Evolutionary conservation across 2,797 vertebrate genomes (phyloP).

Genomic region (Coendou prehensilis): DNA sequence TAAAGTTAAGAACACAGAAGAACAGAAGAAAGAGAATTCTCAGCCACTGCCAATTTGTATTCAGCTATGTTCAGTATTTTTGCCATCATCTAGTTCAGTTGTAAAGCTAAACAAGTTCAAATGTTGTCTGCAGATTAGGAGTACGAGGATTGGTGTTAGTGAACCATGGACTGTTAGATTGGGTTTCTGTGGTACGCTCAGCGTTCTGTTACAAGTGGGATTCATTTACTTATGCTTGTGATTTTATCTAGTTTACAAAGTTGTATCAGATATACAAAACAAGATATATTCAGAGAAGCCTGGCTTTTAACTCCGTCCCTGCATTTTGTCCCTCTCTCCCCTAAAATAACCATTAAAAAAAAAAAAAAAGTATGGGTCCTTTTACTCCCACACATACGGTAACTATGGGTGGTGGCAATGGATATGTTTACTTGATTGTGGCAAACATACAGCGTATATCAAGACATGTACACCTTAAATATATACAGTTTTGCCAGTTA

Average conservation of each 20-base stretch:
- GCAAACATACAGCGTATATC: neutral
- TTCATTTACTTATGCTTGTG: neutral
- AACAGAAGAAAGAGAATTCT: neutral
- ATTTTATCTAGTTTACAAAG: constrained; percentile 10
- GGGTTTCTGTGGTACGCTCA: neutral
- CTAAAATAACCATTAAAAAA: neutral
- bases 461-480: neutral
- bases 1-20: neutral
- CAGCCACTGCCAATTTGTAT: neutral
- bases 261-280: neutral
- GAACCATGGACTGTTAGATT: neutral
- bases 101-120: constrained; percentile 15
- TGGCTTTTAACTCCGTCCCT: neutral
- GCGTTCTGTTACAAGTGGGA: neutral
- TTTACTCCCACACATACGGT: neutral
- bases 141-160: neutral
- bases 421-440: neutral
- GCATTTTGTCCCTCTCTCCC: neutral
- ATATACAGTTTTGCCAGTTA: neutral
- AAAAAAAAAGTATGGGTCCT: neutral
- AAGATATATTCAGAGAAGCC: constrained; percentile 27
- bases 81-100: neutral
- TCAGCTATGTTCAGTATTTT: neutral
- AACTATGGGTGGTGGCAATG: neutral
- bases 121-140: constrained; percentile 1